Conservation (phyloP, 2,797 vertebrate genomes). For the Enteromius anoplus region DNA sequence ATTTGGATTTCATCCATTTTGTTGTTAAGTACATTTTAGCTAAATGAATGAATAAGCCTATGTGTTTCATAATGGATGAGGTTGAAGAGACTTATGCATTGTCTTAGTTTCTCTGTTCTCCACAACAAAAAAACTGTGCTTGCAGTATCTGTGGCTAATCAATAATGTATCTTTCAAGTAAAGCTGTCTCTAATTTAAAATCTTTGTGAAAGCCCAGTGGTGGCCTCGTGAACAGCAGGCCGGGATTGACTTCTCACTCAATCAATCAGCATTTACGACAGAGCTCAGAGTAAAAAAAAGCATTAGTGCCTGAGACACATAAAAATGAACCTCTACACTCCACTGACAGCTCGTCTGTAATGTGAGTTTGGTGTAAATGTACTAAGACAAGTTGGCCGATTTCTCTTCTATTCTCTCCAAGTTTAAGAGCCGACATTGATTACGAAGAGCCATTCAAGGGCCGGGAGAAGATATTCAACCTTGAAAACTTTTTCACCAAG, state of each 20-base stretch:
- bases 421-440: constrained; percentile 33
- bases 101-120: constrained; percentile 17
- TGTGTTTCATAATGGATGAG: neutral
- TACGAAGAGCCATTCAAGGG: constrained; percentile 15
- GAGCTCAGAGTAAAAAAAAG: constrained; percentile 50
- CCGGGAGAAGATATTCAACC: neutral
- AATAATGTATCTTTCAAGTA: constrained; percentile 64
- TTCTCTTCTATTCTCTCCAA: constrained; percentile 22
- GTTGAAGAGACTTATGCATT: constrained; percentile 4
- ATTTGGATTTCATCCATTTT: constrained; percentile 16
- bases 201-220: constrained; percentile 62
- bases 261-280: constrained; percentile 63
- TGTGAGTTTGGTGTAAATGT: constrained; percentile 57
- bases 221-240: constrained; percentile 62
- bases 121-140: constrained; percentile 33
- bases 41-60: constrained; percentile 19
- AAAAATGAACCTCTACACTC: constrained; percentile 47
- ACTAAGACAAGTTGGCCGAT: constrained; percentile 24
- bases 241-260: constrained; percentile 59
- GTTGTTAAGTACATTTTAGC: neutral
- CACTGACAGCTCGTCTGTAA: constrained; percentile 47
- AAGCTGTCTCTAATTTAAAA: constrained; percentile 68
- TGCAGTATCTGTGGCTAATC: constrained; percentile 58
- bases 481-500: constrained; percentile 1
- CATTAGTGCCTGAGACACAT: constrained; percentile 53